Conservation (phyloP, 2,113 vertebrate genomes). For the Chlamydotis undulata region DNA sequence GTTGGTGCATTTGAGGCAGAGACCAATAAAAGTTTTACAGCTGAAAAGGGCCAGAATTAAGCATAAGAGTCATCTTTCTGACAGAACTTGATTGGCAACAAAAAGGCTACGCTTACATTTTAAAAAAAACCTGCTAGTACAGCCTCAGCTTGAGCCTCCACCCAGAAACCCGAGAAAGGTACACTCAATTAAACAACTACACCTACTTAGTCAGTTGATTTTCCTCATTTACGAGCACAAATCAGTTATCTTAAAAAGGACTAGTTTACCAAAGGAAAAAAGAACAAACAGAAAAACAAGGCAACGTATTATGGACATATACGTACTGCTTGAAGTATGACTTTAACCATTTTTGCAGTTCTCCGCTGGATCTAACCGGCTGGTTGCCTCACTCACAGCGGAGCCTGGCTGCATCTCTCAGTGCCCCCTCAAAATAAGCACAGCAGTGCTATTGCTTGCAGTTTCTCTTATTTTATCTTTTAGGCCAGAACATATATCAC, state of each 20-base stretch:
- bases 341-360: background rate
- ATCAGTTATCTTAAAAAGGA: background rate
- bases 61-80: background rate
- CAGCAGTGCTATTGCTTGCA: background rate
- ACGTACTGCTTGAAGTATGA: background rate
- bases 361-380: background rate
- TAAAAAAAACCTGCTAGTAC: background rate
- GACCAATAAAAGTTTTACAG: background rate
- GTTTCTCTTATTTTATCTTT: background rate
- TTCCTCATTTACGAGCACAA: background rate
- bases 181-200: background rate
- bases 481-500: background rate
- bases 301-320: background rate
- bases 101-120: background rate
- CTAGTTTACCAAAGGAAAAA: background rate
- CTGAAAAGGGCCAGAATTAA: background rate
- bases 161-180: background rate
- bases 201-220: background rate
- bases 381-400: background rate
- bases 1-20: background rate
- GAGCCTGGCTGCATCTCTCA: background rate
- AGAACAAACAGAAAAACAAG: background rate
- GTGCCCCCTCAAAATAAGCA: background rate
- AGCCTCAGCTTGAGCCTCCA: constrained; percentile 4
- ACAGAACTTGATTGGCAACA: background rate